phyloP scores from a whole-genome alignment of 2,797 vertebrate genomes.

The Poeciliopsis gracilis region DNA sequence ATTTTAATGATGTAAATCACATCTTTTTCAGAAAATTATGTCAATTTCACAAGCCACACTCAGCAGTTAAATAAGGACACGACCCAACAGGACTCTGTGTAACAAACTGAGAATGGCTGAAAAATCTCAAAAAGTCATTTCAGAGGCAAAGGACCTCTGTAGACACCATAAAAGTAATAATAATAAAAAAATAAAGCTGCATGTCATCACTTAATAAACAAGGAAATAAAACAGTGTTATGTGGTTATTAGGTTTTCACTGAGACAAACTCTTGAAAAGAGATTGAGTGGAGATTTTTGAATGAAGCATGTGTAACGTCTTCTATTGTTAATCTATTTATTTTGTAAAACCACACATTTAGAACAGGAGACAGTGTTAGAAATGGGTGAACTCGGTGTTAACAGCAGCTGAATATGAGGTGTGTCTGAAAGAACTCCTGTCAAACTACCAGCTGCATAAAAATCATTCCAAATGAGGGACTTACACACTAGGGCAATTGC shows the following conservation, averaged over 20 bases:
- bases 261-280: background rate
- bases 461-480: slow-evolving; percentile 47
- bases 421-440: slow-evolving; percentile 26
- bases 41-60: background rate
- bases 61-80: background rate
- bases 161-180: background rate
- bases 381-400: slow-evolving; percentile 1
- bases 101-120: background rate
- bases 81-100: background rate
- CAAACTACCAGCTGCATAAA: slow-evolving; percentile 43
- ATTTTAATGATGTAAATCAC: background rate
- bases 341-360: slow-evolving; percentile 1
- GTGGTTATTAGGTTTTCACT: background rate
- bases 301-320: background rate
- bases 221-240: background rate
- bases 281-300: background rate
- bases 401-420: slow-evolving; percentile 14
- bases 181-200: background rate
- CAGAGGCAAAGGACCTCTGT: background rate
- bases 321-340: background rate
- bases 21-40: background rate
- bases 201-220: background rate
- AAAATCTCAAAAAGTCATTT: background rate
- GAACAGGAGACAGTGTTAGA: background rate
- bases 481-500: slow-evolving; percentile 18